Conservation (phyloP, 2,113 vertebrate species). For the Alexandromys fortis region DNA sequence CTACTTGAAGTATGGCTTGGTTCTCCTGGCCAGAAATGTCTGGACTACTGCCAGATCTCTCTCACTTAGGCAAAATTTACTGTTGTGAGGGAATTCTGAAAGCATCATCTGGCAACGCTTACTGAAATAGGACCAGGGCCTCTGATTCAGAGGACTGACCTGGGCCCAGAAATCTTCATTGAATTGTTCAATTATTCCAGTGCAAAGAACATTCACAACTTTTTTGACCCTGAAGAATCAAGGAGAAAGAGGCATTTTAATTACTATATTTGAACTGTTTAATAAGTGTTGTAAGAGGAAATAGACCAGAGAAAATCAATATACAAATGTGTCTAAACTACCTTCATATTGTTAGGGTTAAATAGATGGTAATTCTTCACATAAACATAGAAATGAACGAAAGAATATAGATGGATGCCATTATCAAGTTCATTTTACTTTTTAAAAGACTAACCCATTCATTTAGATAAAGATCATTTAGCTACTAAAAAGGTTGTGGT, state of each 20-base stretch:
- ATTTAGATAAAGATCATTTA: conserved; percentile 39
- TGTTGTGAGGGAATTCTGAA: background rate
- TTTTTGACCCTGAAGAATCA: background rate
- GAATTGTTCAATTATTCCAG: background rate
- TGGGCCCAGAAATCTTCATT: background rate
- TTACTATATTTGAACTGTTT: background rate
- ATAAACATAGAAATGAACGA: conserved; percentile 8
- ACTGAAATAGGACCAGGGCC: background rate
- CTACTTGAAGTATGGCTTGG: background rate
- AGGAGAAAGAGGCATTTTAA: conserved; percentile 20
- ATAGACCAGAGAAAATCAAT: conserved; percentile 40
- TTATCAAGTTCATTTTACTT: conserved; percentile 33
- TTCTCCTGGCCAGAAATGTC: background rate
- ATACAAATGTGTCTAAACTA: background rate
- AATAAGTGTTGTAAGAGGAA: conserved; percentile 48
- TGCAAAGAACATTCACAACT: background rate
- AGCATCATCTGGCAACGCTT: background rate
- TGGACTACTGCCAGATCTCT: background rate
- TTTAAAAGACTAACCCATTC: background rate
- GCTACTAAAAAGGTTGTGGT: background rate
- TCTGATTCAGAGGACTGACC: background rate
- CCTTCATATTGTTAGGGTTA: background rate
- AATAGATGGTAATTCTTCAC: conserved; percentile 12
- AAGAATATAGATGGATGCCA: background rate
- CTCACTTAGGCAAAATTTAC: background rate